These are phyloP conservation scores for Cerastoderma edule DNA, from an alignment of 2,888 invertebrate species.

Conservation along the genomic window DNA sequence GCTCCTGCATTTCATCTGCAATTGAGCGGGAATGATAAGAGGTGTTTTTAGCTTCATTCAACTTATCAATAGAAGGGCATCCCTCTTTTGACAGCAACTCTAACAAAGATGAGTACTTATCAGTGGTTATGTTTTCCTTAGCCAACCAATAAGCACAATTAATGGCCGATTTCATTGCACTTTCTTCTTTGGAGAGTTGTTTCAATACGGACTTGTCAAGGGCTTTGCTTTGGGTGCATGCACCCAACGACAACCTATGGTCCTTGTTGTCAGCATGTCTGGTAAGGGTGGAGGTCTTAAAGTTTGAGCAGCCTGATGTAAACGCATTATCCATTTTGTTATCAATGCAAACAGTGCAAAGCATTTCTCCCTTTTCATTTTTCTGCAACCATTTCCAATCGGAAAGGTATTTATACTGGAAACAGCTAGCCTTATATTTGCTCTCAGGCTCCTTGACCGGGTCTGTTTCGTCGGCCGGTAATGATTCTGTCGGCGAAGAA, in stretches of 20 bases:
- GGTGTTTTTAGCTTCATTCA: constrained; percentile 29
- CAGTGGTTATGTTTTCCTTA: constrained; percentile 31
- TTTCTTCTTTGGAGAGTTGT: constrained; percentile 2
- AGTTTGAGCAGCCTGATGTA: constrained; percentile 4
- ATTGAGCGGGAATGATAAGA: constrained; percentile 30
- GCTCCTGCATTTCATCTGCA: no score
- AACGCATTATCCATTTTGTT: constrained; percentile 1
- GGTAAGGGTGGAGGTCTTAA: not conserved
- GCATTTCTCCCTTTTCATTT: constrained; percentile 23
- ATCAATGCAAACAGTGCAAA: not conserved
- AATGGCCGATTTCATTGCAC: constrained; percentile 23
- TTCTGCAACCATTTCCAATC: constrained; percentile 9
- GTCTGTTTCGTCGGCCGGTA: no score
- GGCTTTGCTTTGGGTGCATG: not conserved
- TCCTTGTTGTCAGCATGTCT: constrained; percentile 1
- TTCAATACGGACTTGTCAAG: constrained; percentile 11
- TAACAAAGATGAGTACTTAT: constrained; percentile 26
- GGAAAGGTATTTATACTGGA: constrained; percentile 5
- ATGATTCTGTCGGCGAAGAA: no score
- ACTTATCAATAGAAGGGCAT: constrained; percentile 10
- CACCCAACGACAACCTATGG: not conserved
- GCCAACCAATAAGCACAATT: constrained; percentile 30
- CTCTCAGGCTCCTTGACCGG: no score
- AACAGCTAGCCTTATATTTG: no score
- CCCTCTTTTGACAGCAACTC: constrained; percentile 18